Evolutionary conservation across 2,888 invertebrate species (phyloP), one percentile per base, ranked within the genome.

Genomic region (Acronicta alni): DNA sequence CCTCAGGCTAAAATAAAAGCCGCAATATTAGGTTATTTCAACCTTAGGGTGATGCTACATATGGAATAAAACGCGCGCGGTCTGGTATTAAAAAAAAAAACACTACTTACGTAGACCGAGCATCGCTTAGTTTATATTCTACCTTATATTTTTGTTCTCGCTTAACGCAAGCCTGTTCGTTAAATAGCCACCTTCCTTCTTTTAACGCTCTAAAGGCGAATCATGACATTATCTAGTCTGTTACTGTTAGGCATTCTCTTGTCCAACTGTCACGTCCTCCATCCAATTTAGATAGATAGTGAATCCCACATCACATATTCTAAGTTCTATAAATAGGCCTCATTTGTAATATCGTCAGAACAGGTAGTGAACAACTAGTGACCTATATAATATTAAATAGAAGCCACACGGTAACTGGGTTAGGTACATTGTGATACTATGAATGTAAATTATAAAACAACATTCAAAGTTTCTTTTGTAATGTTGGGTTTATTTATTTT

Each of bases 361-460:
- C 45, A 71, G 57, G 58, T 65, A 56, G 53, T 49, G 72, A 57
- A 58, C 61, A 7, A 26, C 26, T 26, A 20, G 20, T 20, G 20
- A 20, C 54, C 62, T 62, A 72, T 67, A 30, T 57, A 58, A 58
- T 55, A 66, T 58, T 51, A 30, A 46, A 61, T 41, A 63, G 51
- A 44, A 66, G 47, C 16, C 49, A 62, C 43, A 38, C 30, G 30
- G 4, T 12, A 30, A 30, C 30, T 12, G 30, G 26, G 26, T 30
- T 14, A 74, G 55, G 42, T 68, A 26, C 69, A 73, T 60, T 77
- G 60, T 46, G 64, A 55, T 46, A 41, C 43, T 35, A 46, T 53
- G 43, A 52, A 26, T 52, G 35, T 46, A 60, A 30, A 15, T 54
- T 0, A 26, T 23, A 54, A 44, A 45, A 41, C 9, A 17, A 60